Conservation (phyloP, 2,888 invertebrate genomes). For the Laspeyria flexula region DNA sequence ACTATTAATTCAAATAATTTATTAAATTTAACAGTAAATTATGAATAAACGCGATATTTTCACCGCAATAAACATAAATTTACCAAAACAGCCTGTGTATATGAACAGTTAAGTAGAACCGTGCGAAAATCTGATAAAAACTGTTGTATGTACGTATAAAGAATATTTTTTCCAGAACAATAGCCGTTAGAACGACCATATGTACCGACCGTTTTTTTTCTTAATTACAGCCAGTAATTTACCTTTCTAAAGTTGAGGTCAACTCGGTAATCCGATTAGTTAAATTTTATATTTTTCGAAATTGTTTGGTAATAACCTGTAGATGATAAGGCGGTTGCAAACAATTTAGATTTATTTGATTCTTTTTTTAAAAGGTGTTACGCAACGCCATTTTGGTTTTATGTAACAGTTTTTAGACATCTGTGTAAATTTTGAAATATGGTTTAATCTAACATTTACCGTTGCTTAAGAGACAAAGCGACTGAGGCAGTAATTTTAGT, state of each 20-base stretch:
- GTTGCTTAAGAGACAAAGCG: no score
- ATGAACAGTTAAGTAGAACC: conserved; percentile 70
- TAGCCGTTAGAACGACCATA: conserved; percentile 64
- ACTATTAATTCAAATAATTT: conserved; percentile 18
- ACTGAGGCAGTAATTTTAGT: no score
- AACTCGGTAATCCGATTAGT: conserved; percentile 56
- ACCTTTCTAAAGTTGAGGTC: conserved; percentile 74
- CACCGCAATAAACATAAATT: conserved; percentile 37
- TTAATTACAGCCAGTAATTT: conserved; percentile 67
- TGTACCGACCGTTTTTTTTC: conserved; percentile 66
- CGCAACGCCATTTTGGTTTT: background rate
- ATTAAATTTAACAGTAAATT: conserved; percentile 35
- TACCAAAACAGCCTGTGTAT: conserved; percentile 60
- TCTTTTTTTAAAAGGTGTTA: background rate
- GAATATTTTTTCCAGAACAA: conserved; percentile 80
- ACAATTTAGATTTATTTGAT: background rate
- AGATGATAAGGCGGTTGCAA: conserved; percentile 1
- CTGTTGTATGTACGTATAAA: conserved; percentile 76
- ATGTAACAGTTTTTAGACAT: no score
- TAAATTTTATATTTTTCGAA: conserved; percentile 40
- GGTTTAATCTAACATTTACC: no score
- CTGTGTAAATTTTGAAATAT: no score
- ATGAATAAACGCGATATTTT: conserved; percentile 41
- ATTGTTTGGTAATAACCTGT: conserved; percentile 33
- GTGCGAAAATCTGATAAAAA: conserved; percentile 84